A percentile compares a stretch with the other conserved stretches of the same genome.
phyloP scores from a whole-genome alignment of 2,888 invertebrate genomes.

The Dione vanillae region DNA sequence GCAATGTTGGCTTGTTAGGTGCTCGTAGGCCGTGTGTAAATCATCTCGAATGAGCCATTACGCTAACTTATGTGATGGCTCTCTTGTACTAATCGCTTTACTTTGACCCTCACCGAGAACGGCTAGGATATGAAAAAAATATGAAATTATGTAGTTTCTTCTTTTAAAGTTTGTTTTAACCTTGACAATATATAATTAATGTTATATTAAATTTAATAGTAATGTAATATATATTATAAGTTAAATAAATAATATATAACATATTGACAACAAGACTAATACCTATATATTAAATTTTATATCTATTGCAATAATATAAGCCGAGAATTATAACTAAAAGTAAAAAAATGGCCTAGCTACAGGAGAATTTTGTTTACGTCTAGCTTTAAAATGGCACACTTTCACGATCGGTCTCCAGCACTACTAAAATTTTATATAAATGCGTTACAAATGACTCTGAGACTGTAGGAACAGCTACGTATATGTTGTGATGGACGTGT shows the following conservation, averaged over 20 bases:
- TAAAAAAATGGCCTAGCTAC: too few species aligned
- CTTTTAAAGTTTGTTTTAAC: conserved; percentile 20
- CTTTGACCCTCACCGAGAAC: conserved; percentile 26
- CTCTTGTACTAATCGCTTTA: conserved; percentile 34
- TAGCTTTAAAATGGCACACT: too few species aligned
- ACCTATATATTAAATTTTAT: too few species aligned
- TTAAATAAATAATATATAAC: not conserved
- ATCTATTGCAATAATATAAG: too few species aligned
- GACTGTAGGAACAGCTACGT: too few species aligned
- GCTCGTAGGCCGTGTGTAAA: conserved; percentile 35
- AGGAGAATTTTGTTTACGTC: too few species aligned
- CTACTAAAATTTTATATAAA: too few species aligned
- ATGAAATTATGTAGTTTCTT: conserved; percentile 14
- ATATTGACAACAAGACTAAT: too few species aligned
- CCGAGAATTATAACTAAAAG: too few species aligned
- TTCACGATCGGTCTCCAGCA: too few species aligned
- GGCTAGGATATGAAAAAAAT: conserved; percentile 25
- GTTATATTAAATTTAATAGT: not conserved
- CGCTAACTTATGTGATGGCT: conserved; percentile 43
- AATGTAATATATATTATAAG: not conserved
- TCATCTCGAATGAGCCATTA: conserved; percentile 46
- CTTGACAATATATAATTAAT: not conserved
- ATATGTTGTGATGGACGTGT: too few species aligned
- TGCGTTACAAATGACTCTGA: too few species aligned
- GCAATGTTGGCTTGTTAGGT: conserved; percentile 35